Base-by-base conservation (phyloP, 2,888 invertebrate genomes). In the Tinea trinotella region DNA sequence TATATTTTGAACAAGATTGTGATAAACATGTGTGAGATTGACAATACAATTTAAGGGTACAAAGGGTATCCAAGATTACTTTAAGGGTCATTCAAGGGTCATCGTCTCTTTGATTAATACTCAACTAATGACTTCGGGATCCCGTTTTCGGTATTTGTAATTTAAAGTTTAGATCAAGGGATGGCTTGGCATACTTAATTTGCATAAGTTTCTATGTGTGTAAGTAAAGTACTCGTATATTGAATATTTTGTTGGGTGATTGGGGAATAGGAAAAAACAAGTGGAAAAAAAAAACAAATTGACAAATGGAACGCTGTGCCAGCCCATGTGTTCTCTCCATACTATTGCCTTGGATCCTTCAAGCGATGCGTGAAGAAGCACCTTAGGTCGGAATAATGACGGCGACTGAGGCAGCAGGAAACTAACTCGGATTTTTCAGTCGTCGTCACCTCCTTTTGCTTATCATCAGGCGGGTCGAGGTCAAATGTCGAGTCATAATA, bases 31-130 rank as follows among this genome's bases (percentile, higher is more conserved):
- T 73, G 76, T 73, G 66, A 70, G 71, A 71, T 74, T 73, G 71
- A 77, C 74, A 76, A 75, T 74, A 74, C 73, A 73, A 73, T 15
- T 40, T 40, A 12, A 40, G 40, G 40, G 15, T 15, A 13, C 7
- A 40, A 40, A 12, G 40, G 40, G 13, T 40, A n/a, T 22, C 7
- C 50, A 50, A 50, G 50, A 50, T 22, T 10, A 12, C 24, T 22
- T 9, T 24, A 50, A 50, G 50, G 50, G 50, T 12, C 24, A 50
- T n/a, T 24, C 55, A 58, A 57, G 70, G 73, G 67, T 65, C 68
- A 71, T 71, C 69, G 69, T 70, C 68, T 67, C 70, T 74, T 73
- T 75, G 74, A 78, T 76, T 76, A 79, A 78, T 76, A 68, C 67
- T 57, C 59, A 61, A 63, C 66, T 77, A 79, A 79, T 77, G 71